phyloP scores from a whole-genome alignment of 2,113 vertebrate genomes.

The Dicerorhinus sumatrensis region DNA sequence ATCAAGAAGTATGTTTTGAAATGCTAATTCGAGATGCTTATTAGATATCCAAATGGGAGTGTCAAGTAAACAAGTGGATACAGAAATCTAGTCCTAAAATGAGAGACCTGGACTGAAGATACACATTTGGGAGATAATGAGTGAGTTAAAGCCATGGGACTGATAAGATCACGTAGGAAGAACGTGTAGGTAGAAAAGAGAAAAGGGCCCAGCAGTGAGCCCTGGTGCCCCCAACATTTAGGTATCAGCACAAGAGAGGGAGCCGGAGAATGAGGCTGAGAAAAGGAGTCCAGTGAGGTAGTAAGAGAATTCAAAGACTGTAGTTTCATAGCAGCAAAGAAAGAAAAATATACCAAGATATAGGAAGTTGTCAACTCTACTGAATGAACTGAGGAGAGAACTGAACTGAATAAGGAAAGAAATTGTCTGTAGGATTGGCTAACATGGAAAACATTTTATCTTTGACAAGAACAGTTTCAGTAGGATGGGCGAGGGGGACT shows the following conservation, averaged over 20 bases:
- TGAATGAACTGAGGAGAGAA: neutral
- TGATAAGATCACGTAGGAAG: neutral
- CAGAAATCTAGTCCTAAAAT: neutral
- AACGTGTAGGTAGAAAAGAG: neutral
- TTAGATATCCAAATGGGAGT: neutral
- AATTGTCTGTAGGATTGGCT: neutral
- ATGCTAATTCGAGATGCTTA: neutral
- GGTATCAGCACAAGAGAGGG: neutral
- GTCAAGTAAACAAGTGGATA: neutral
- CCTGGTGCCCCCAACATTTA: neutral
- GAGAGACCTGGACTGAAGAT: neutral
- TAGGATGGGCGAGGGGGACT: too few species aligned
- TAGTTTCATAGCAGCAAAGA: neutral
- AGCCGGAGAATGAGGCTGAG: neutral
- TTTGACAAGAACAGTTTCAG: neutral
- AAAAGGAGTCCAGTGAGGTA: neutral
- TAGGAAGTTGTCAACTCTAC: neutral
- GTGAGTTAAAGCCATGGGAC: neutral
- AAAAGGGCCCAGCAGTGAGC: neutral
- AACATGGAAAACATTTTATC: neutral
- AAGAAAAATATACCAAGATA: neutral
- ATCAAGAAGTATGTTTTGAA: neutral
- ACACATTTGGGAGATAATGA: neutral
- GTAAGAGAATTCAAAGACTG: neutral
- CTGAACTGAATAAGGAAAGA: neutral